Conservation (phyloP, 64 coral and sea anemone species). For the Stylophora pistillata region DNA sequence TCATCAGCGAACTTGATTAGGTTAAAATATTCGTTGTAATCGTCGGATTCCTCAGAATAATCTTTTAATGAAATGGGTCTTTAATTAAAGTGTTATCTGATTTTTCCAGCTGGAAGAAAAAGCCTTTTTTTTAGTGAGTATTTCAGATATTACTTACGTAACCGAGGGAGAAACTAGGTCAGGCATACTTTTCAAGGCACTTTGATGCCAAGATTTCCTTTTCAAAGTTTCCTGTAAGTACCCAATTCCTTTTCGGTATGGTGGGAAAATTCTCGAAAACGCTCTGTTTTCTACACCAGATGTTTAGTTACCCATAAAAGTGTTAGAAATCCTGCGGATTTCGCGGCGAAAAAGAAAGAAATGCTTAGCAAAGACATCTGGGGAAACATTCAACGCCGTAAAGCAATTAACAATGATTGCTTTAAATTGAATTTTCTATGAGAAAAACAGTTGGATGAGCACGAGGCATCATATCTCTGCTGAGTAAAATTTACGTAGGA, state of each 20-base stretch:
- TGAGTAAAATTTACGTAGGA: neutral
- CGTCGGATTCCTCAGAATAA: slow-evolving; percentile 21
- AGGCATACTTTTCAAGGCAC: neutral
- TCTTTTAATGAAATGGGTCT: neutral
- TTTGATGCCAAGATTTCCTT: neutral
- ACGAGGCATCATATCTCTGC: neutral
- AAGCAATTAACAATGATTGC: neutral
- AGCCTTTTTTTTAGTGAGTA: neutral
- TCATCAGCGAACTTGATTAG: slow-evolving; percentile 17
- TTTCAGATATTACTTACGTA: neutral
- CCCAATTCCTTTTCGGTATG: too few species aligned
- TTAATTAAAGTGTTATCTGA: neutral
- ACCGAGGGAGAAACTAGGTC: too few species aligned
- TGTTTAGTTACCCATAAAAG: neutral
- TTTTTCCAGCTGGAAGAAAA: slow-evolving; percentile 5
- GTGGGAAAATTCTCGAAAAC: neutral
- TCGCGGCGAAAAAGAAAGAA: slow-evolving; percentile 6
- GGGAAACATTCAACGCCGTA: neutral
- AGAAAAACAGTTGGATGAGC: neutral
- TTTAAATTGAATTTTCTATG: neutral
- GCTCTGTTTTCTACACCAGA: slow-evolving; percentile 12
- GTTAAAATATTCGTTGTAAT: slow-evolving; percentile 14
- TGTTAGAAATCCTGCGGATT: neutral
- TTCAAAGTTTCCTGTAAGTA: too few species aligned
- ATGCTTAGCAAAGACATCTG: neutral